phyloP scores from a whole-genome alignment of 2,797 vertebrate genomes.

The Anguilla marmorata region DNA sequence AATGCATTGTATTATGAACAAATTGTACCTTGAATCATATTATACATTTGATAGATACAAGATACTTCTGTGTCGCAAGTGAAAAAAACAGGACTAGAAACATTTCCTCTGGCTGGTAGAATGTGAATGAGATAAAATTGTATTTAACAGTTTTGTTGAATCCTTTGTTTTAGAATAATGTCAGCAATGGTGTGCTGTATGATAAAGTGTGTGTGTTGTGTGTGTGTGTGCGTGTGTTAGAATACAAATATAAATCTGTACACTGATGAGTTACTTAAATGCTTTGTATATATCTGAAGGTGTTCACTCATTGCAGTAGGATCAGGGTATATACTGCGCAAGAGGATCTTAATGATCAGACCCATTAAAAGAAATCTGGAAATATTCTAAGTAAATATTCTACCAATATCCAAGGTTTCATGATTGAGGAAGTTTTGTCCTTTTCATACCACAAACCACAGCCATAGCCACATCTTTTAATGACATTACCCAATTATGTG shows the following conservation, averaged over 20 bases:
- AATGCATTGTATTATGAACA: neutral
- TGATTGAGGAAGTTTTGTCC: neutral
- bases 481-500: neutral
- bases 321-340: neutral
- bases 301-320: neutral
- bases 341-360: neutral
- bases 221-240: slow-evolving; percentile 5
- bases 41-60: neutral
- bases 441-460: neutral
- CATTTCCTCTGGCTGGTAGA: neutral
- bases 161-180: neutral
- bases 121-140: neutral
- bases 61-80: neutral
- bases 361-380: neutral
- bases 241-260: neutral
- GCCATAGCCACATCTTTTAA: neutral
- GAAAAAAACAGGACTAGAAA: neutral
- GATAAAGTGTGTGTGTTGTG: neutral
- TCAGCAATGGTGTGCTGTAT: neutral
- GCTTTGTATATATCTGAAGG: neutral
- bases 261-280: neutral
- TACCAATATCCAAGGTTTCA: neutral
- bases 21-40: neutral
- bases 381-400: slow-evolving; percentile 1
- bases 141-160: neutral